Conservation (phyloP, 2,888 invertebrate species). For the Chelonus formosanus region DNA sequence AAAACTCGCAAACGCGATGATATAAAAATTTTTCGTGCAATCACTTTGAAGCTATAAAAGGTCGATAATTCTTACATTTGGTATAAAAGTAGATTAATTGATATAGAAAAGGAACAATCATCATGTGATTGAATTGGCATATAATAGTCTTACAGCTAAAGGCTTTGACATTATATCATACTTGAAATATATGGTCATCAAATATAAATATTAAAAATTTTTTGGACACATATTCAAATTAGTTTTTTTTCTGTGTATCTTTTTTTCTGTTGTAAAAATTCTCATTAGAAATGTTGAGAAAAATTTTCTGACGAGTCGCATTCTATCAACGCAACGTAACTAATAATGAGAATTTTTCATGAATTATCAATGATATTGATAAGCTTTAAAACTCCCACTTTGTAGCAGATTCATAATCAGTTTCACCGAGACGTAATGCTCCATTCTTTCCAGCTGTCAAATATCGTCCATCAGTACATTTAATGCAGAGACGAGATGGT, state of each 20-base stretch:
- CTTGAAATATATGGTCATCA: constrained; percentile 6
- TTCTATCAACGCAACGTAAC: constrained; percentile 14
- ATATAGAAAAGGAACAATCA: constrained; percentile 36
- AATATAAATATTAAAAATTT: constrained; percentile 6
- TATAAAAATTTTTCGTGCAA: no score
- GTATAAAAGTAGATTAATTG: constrained; percentile 48
- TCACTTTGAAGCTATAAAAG: no score
- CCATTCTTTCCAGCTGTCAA: constrained; percentile 92
- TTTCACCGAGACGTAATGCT: constrained; percentile 83
- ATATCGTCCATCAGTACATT: constrained; percentile 79
- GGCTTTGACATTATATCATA: constrained; percentile 8
- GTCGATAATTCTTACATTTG: constrained; percentile 26
- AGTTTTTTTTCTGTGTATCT: constrained; percentile 20
- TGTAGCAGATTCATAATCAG: constrained; percentile 81
- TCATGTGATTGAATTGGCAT: constrained; percentile 44
- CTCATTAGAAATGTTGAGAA: constrained; percentile 5
- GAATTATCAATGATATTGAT: constrained; percentile 21
- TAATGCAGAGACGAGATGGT: constrained; percentile 92
- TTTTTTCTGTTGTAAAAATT: constrained; percentile 5
- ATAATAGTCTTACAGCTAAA: neutral
- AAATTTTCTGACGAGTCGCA: neutral
- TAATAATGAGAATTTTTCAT: constrained; percentile 26
- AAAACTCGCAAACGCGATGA: no score
- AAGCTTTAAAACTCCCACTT: constrained; percentile 88
- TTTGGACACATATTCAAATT: neutral